Conservation (phyloP, 1,140 invertebrate species). For the Campodea augens region DNA sequence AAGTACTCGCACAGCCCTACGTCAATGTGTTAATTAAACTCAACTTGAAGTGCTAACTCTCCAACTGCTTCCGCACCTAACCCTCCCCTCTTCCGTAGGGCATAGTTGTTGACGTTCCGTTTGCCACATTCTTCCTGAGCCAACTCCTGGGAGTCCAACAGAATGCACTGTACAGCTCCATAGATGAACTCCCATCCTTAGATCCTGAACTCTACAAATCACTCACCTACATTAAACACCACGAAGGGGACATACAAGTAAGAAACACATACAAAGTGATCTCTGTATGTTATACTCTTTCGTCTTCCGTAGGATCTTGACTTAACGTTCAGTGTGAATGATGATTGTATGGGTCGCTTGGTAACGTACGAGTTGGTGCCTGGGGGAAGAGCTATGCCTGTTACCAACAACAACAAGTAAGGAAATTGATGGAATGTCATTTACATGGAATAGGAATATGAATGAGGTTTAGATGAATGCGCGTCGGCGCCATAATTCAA, state of each 20-base stretch:
- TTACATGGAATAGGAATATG: too few relatives aligned
- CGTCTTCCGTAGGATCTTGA: slow-evolving; percentile 61
- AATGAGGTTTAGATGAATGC: too few relatives aligned
- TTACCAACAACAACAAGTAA: slow-evolving; percentile 94
- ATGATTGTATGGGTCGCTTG: slow-evolving; percentile 82
- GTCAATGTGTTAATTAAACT: too few relatives aligned
- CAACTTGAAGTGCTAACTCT: too few relatives aligned
- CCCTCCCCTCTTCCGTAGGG: slow-evolving; percentile 35
- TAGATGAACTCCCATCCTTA: slow-evolving; percentile 91
- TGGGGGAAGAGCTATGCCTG: slow-evolving; percentile 75
- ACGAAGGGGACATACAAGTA: slow-evolving; percentile 68
- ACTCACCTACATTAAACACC: slow-evolving; percentile 92
- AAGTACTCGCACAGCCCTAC: too few relatives aligned
- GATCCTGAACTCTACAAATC: slow-evolving; percentile 92
- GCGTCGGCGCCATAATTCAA: background rate
- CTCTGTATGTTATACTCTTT: slow-evolving; percentile 1
- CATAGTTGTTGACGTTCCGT: slow-evolving; percentile 96
- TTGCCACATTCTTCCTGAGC: slow-evolving; percentile 95
- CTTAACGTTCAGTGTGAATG: slow-evolving; percentile 90
- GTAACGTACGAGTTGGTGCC: slow-evolving; percentile 80
- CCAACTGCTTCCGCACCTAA: too few relatives aligned
- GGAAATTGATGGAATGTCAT: too few relatives aligned
- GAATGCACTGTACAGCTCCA: slow-evolving; percentile 76
- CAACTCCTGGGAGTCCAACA: slow-evolving; percentile 89
- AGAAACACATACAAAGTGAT: background rate